Evolutionary conservation across 2,888 invertebrate species (phyloP).

Genomic region (Eucera pruinosa): DNA sequence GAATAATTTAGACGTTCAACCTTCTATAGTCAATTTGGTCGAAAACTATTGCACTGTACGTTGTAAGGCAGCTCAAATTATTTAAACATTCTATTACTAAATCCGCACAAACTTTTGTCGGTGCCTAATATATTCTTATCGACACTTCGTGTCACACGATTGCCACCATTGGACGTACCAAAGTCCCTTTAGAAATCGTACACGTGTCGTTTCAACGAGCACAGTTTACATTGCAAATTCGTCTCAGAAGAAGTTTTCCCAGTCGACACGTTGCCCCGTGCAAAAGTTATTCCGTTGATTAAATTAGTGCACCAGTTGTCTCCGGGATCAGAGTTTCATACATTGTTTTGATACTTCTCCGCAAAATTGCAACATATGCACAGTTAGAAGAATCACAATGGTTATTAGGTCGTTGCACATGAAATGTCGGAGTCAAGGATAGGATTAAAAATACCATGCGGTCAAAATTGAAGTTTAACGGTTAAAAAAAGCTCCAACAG

Average conservation of each 20-base stretch:
- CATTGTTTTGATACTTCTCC: constrained; percentile 37
- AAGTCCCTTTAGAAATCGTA: constrained; percentile 55
- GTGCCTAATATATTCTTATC: constrained; percentile 7
- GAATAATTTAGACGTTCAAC: no score
- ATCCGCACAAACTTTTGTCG: no score
- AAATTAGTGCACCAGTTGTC: constrained; percentile 75
- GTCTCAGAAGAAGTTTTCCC: constrained; percentile 72
- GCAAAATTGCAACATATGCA: neutral
- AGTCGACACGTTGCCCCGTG: constrained; percentile 63
- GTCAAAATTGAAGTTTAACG: no score
- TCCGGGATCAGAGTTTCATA: constrained; percentile 44
- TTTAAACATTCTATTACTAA: no score
- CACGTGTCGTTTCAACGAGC: constrained; percentile 71
- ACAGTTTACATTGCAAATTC: constrained; percentile 82
- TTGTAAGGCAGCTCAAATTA: no score
- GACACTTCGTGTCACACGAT: constrained; percentile 1
- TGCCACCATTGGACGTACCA: neutral
- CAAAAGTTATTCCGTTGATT: constrained; percentile 78
- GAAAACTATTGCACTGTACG: no score
- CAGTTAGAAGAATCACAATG: neutral
- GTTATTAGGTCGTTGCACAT: no score
- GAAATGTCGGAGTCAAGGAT: neutral
- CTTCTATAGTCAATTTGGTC: no score
- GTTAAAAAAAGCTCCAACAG: no score
- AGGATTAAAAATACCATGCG: no score